Evolutionary conservation across 2,888 invertebrate species (phyloP), one percentile per base, ranked within the genome.

Genomic region (Stenoptilia bipunctidactyla): DNA sequence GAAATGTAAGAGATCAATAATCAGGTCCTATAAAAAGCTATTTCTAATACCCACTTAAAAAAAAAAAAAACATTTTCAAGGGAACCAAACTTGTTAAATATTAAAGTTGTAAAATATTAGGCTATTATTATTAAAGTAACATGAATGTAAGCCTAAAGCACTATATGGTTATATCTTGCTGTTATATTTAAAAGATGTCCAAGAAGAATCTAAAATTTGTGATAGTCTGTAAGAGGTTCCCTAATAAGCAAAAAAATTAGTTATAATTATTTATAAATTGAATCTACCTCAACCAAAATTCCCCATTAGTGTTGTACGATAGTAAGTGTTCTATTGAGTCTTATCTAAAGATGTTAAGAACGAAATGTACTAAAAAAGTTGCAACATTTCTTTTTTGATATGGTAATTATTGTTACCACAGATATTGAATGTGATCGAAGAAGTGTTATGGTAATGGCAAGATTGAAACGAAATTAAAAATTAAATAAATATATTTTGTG

Each of bases 241-340:
- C 20, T 5, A 5, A 8, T 20, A 20, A 20, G 20, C 4, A 5
- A 20, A 20, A 20, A 20, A 20, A 20, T 5, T 20, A 20, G 20
- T 20, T 20, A 20, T 20, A 20, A 25, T 27, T 73, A 73, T 66
- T 66, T 67, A 54, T 53, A 51, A 62, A 63, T 71, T 66, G 63
- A 75, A 82, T 80, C 80, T 82, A 82, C 82, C 82, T 82, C 82
- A 82, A 77, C 72, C 69, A 80, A 79, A n/a, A 80, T 74, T 79
- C 79, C 75, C 79, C 75, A 70, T 74, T 77, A 79, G 76, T 61
- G 70, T 80, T 68, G 65, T 79, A 72, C 72, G 5, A 33, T n/a
- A 33, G 51, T 82, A 80, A 80, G 79, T 76, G 75, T 79, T 80
- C 74, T 73, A 75, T 77, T 77, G 72, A 75, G 73, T 80, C 76